Evolutionary conservation across 2,888 invertebrate species (phyloP), one percentile per base, ranked within the genome.

Genomic region (Yponomeuta evonymella): DNA sequence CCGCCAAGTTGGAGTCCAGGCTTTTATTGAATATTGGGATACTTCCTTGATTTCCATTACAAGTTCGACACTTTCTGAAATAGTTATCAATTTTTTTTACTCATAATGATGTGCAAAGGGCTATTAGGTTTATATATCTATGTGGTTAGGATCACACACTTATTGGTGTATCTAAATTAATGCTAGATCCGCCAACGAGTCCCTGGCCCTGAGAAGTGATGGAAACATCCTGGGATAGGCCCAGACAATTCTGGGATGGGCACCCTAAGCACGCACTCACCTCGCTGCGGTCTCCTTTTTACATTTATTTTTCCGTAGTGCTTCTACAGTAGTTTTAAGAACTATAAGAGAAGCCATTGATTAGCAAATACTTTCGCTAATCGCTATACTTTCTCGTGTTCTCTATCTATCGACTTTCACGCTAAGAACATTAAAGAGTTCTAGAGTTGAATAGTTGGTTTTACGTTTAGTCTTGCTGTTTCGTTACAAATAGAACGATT

Each of bases 1-100:
- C 43, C 12, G n/a, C 62, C n/a, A 69, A 10, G n/a, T 69, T 69
- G n/a, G 69, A 12, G 2, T 36, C 30, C n/a, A 30, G 30, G 29
- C 12, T 11, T n/a, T 68, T 48, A 51, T 68, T 48, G 33, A 68
- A 68, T 30, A 68, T n/a, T 48, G 48, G 51, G 48, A 68, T 48
- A 8, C 12, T 29, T 2, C 48, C 68, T 51, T 48, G 23, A 15
- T 48, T 33, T 68, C n/a, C 29, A 68, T n/a, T 11, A 68, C 68
- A 68, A 15, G 48, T 11, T 9, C 68, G 43, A 15, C 68, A 68
- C 15, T 36, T 64, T 64, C 30, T 58, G 51, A 58, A 58, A 58
- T 4, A 58, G 51, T 15, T 58, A 23, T 23, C 0, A 23, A 23
- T 23, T 23, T 23, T 23, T 23, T 23, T 23, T 23, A 23, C 23